phyloP scores from a whole-genome alignment of 2,888 invertebrate genomes.

The Xylocampa areola region DNA sequence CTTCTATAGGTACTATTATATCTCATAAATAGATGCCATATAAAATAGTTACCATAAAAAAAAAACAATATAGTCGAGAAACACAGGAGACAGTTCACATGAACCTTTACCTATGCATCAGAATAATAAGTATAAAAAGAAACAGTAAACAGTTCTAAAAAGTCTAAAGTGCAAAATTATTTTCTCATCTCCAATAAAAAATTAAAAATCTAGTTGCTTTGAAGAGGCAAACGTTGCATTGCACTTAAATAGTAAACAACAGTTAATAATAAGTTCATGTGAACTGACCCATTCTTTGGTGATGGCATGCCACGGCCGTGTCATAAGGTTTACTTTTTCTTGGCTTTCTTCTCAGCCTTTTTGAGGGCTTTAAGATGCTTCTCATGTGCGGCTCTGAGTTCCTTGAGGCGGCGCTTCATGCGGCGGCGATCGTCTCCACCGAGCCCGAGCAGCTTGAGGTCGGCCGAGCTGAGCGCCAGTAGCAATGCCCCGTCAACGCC shows the following conservation, averaged over 20 bases:
- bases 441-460: slow-evolving; percentile 96
- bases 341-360: slow-evolving; percentile 95
- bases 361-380: slow-evolving; percentile 96
- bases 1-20: slow-evolving; percentile 48
- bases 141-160: slow-evolving; percentile 14
- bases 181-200: slow-evolving; percentile 13
- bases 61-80: slow-evolving; percentile 39
- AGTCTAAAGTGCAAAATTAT: slow-evolving; percentile 10
- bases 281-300: slow-evolving; percentile 72
- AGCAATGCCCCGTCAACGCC: slow-evolving; percentile 96
- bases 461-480: slow-evolving; percentile 96
- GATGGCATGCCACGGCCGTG: slow-evolving; percentile 53
- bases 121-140: slow-evolving; percentile 9
- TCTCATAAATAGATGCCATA: slow-evolving; percentile 30
- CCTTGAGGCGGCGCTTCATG: slow-evolving; percentile 96
- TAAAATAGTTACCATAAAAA: slow-evolving; percentile 43
- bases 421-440: slow-evolving; percentile 94
- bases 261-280: slow-evolving; percentile 57
- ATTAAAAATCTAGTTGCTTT: slow-evolving; percentile 19
- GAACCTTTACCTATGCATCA: slow-evolving; percentile 27
- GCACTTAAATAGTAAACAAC: slow-evolving; percentile 9
- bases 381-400: slow-evolving; percentile 94
- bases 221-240: slow-evolving; percentile 15
- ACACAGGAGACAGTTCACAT: slow-evolving; percentile 59
- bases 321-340: slow-evolving; percentile 90